These are phyloP conservation scores for Chrysochloris asiatica DNA, from an alignment of 2,113 vertebrate genomes.

Conservation along the genomic window DNA sequence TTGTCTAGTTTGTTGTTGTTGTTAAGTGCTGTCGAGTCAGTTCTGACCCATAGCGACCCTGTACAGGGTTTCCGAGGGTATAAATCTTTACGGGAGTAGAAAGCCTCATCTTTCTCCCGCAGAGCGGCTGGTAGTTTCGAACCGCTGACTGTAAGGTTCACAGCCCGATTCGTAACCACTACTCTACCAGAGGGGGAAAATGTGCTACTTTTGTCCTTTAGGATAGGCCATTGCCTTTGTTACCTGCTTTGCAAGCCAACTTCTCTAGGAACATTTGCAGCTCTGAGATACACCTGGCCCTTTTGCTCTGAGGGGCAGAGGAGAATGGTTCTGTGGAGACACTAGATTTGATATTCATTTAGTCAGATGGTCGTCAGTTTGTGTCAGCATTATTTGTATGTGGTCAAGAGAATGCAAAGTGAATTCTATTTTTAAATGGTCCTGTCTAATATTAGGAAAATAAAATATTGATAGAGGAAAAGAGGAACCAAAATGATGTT, in stretches of 20 bases:
- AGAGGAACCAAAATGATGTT: background rate
- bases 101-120: no score
- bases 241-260: background rate
- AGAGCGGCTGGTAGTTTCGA: no score
- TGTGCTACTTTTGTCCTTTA: background rate
- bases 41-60: no score
- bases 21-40: no score
- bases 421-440: constrained; percentile 44
- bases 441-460: constrained; percentile 21
- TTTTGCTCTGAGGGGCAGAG: background rate
- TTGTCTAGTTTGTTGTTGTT: background rate
- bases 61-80: no score
- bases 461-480: constrained; percentile 39
- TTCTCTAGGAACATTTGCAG: background rate
- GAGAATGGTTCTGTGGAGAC: background rate
- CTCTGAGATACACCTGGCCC: background rate
- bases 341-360: background rate
- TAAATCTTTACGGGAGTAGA: no score
- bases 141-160: no score
- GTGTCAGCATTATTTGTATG: no score
- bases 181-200: no score
- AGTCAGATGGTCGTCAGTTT: background rate
- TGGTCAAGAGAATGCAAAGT: constrained; percentile 16
- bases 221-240: background rate
- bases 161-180: no score